Conservation (phyloP, 2,888 invertebrate genomes). For the Zaprionus bogoriensis region DNA sequence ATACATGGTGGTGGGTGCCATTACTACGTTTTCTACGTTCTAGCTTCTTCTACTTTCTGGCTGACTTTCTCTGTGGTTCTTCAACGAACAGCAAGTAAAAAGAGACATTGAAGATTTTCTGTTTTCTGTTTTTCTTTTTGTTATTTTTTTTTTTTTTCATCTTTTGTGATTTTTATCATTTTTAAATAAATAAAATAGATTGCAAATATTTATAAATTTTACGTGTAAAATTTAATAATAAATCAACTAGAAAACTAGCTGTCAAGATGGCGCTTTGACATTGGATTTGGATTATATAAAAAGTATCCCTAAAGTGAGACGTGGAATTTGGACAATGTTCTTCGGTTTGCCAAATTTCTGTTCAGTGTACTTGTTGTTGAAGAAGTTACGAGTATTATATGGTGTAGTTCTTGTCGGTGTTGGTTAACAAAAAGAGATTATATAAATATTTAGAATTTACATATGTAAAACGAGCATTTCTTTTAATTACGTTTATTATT, state of each 20-base stretch:
- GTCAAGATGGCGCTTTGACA: slow-evolving; percentile 69
- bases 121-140: slow-evolving; percentile 47
- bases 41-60: not conserved
- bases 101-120: slow-evolving; percentile 50
- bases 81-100: slow-evolving; percentile 62
- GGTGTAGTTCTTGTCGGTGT: slow-evolving; percentile 36
- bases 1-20: not conserved
- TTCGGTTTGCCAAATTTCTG: slow-evolving; percentile 35
- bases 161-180: too few species aligned
- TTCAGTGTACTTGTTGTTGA: slow-evolving; percentile 50
- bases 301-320: slow-evolving; percentile 68
- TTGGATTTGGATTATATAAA: slow-evolving; percentile 31
- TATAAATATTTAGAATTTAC: slow-evolving; percentile 65
- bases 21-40: not conserved
- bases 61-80: slow-evolving; percentile 32
- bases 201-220: slow-evolving; percentile 71
- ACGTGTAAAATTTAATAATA: slow-evolving; percentile 77
- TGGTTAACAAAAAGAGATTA: slow-evolving; percentile 67
- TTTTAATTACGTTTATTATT: slow-evolving; percentile 77
- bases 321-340: slow-evolving; percentile 43
- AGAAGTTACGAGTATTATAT: slow-evolving; percentile 67
- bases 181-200: slow-evolving; percentile 66
- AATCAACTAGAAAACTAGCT: slow-evolving; percentile 75
- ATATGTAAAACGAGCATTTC: slow-evolving; percentile 77
- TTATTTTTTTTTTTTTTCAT: slow-evolving; percentile 44